Percentiles rank a stretch among this genome's conserved stretches.
Evolutionary conservation across 2,888 invertebrate genomes (phyloP).

Genomic region (Torymus tubicola): DNA sequence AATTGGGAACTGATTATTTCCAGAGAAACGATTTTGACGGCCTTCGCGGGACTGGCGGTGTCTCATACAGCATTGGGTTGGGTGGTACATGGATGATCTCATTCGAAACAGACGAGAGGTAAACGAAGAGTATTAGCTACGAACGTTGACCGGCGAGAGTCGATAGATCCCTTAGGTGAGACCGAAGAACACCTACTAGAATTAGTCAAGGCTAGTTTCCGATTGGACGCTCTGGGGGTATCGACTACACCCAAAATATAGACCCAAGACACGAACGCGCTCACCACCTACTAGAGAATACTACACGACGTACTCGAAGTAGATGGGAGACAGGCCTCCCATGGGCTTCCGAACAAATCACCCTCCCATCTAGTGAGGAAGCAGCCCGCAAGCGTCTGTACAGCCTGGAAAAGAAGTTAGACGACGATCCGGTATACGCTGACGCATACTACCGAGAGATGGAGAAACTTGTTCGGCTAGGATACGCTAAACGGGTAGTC

Average conservation of each 20-base stretch:
- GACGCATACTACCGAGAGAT: conserved; percentile 9
- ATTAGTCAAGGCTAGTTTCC: not conserved
- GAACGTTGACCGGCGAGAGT: not conserved
- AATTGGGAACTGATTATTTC: not conserved
- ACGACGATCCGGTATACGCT: conserved; percentile 12
- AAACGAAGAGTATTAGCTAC: not conserved
- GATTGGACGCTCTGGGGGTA: not conserved
- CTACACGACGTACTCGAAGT: not conserved
- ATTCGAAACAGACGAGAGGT: not conserved
- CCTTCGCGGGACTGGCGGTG: not conserved
- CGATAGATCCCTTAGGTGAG: not conserved
- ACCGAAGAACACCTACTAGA: not conserved
- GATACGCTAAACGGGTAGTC: not conserved
- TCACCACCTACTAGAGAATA: not conserved
- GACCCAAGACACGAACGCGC: not conserved
- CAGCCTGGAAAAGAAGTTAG: conserved; percentile 32
- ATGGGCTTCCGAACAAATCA: not conserved
- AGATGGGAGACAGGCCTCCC: not conserved
- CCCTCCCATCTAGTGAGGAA: not conserved
- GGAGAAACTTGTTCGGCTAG: not conserved
- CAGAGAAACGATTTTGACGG: not conserved
- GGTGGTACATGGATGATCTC: not conserved
- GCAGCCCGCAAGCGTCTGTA: conserved; percentile 1
- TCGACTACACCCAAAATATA: not conserved
- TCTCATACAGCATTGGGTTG: not conserved